Percentiles rank a stretch among this genome's conserved stretches.
These are phyloP conservation scores for Lophotriccus pileatus DNA, from an alignment of 2,797 vertebrate species.

Conservation along the genomic window DNA sequence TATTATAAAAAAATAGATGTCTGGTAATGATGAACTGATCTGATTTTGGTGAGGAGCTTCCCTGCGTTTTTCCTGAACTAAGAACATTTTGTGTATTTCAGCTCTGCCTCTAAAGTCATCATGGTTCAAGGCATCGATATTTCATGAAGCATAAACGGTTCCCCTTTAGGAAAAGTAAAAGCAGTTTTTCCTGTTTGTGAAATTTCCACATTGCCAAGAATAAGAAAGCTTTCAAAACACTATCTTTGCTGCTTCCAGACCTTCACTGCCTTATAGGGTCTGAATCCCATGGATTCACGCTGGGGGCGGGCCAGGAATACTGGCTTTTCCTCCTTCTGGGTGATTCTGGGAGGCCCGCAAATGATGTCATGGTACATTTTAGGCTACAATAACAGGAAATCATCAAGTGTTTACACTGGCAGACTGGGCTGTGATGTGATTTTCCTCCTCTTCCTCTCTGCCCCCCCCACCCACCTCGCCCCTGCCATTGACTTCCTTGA, in stretches of 20 bases:
- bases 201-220: constrained; percentile 61
- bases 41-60: neutral
- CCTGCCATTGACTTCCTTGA: constrained; percentile 71
- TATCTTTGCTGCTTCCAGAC: neutral
- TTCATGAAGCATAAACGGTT: constrained; percentile 25
- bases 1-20: neutral
- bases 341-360: constrained; percentile 69
- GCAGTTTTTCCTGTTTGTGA: constrained; percentile 72
- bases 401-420: constrained; percentile 79
- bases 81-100: neutral
- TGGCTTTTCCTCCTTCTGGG: constrained; percentile 64
- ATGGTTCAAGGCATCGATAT: neutral
- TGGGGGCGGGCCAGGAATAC: constrained; percentile 55
- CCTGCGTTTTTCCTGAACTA: neutral
- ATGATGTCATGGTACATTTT: constrained; percentile 80
- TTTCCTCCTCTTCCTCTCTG: constrained; percentile 63
- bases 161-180: constrained; percentile 70
- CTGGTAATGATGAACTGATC: neutral
- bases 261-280: constrained; percentile 77
- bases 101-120: neutral
- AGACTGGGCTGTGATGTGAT: constrained; percentile 67
- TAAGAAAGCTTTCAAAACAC: constrained; percentile 42
- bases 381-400: constrained; percentile 85
- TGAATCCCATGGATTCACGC: constrained; percentile 45
- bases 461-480: constrained; percentile 27